Evolutionary conservation across 1,140 invertebrate species (phyloP).

Genomic region (Bradysia coprophila): DNA sequence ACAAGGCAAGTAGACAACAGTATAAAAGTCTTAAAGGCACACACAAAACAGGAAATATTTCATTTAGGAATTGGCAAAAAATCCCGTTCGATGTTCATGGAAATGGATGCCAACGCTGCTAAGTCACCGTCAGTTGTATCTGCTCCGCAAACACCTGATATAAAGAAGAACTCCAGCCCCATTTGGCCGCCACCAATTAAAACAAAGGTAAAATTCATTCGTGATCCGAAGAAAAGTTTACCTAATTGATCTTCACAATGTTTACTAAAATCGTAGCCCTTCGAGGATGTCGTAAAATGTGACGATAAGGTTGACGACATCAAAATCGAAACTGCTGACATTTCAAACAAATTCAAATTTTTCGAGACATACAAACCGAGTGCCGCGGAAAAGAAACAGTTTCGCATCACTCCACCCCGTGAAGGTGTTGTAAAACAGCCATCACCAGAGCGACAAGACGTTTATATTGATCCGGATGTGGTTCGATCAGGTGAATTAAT

Average conservation of each 20-base stretch:
- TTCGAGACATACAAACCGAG: slow-evolving; percentile 70
- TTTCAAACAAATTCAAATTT: slow-evolving; percentile 73
- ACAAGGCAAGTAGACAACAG: slow-evolving; percentile 52
- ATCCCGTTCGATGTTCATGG: slow-evolving; percentile 66
- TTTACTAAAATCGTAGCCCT: slow-evolving; percentile 29
- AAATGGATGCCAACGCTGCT: slow-evolving; percentile 50
- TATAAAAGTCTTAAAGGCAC: background rate
- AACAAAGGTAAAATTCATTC: slow-evolving; percentile 8
- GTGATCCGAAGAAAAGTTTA: slow-evolving; percentile 9
- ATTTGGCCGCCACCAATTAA: background rate
- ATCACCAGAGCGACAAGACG: slow-evolving; percentile 5
- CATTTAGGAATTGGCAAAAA: slow-evolving; percentile 67
- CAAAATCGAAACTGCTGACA: slow-evolving; percentile 57
- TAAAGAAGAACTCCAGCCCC: background rate
- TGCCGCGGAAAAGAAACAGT: slow-evolving; percentile 48
- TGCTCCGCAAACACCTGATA: slow-evolving; percentile 17
- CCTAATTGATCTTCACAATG: background rate
- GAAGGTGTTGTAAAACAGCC: slow-evolving; percentile 45
- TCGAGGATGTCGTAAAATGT: slow-evolving; percentile 51
- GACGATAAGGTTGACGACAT: slow-evolving; percentile 55
- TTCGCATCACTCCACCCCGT: slow-evolving; percentile 70
- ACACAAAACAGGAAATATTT: background rate
- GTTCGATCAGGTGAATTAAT: background rate
- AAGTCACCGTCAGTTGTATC: slow-evolving; percentile 17
- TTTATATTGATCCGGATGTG: slow-evolving; percentile 1